Evolutionary conservation across 92 coral and sea anemone species (phyloP).

Genomic region (Porites lobata): DNA sequence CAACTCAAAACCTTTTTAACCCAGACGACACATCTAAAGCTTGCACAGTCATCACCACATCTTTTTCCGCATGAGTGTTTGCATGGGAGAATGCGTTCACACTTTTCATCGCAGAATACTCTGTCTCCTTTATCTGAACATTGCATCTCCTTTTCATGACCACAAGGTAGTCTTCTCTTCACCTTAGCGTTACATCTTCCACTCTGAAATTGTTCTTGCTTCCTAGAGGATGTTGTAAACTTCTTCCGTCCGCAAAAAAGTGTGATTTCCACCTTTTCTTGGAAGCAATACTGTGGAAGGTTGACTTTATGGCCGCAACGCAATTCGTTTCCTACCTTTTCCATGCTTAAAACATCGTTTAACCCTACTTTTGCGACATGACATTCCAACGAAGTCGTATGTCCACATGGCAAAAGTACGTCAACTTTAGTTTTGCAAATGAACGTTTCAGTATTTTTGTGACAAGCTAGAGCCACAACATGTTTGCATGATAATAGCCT

Average conservation of each 20-base stretch:
- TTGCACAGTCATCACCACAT: constrained; percentile 72
- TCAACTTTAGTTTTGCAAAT: neutral
- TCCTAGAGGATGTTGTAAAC: constrained; percentile 14
- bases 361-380: neutral
- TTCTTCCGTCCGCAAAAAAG: constrained; percentile 38
- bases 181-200: constrained; percentile 7
- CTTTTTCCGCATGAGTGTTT: constrained; percentile 71
- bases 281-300: constrained; percentile 5
- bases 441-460: constrained; percentile 10
- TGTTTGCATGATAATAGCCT: constrained; percentile 72
- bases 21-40: constrained; percentile 31
- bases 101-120: constrained; percentile 55
- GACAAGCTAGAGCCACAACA: constrained; percentile 26
- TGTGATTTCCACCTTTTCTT: neutral
- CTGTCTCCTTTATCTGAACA: constrained; percentile 46
- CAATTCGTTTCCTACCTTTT: neutral
- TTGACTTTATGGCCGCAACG: constrained; percentile 51
- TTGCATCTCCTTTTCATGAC: constrained; percentile 57
- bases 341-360: neutral
- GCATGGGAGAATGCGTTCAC: constrained; percentile 65
- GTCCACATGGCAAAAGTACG: neutral
- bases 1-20: constrained; percentile 4
- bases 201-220: neutral
- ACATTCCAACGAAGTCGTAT: constrained; percentile 27
- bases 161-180: constrained; percentile 51